A percentile compares a stretch with the other conserved stretches of the same genome.
phyloP scores from a whole-genome alignment of 2,797 vertebrate genomes.

The Pseudomugil gertrudae region DNA sequence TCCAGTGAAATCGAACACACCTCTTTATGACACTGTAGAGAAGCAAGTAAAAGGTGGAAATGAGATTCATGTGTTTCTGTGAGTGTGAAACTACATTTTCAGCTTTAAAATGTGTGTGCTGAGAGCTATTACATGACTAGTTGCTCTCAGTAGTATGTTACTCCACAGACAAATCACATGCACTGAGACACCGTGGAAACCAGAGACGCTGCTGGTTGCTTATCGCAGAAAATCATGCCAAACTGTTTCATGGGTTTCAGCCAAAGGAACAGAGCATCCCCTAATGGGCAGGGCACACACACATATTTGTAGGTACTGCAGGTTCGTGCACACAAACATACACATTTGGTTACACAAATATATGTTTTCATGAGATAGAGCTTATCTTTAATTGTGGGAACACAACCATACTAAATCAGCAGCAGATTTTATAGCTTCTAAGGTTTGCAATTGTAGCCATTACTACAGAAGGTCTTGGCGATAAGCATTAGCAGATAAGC shows the following conservation, averaged over 20 bases:
- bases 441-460: slow-evolving; percentile 45
- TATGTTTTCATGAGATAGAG: slow-evolving; percentile 32
- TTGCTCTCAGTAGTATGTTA: slow-evolving; percentile 13
- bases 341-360: slow-evolving; percentile 8
- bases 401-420: slow-evolving; percentile 41
- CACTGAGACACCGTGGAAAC: slow-evolving; percentile 52
- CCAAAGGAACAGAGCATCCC: slow-evolving; percentile 25
- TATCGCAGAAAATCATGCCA: slow-evolving; percentile 50
- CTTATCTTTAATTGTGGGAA: slow-evolving; percentile 59
- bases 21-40: slow-evolving; percentile 7
- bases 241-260: slow-evolving; percentile 20
- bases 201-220: slow-evolving; percentile 53
- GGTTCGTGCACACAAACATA: slow-evolving; percentile 12
- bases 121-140: slow-evolving; percentile 17
- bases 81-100: slow-evolving; percentile 3
- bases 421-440: slow-evolving; percentile 42
- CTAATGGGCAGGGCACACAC: slow-evolving; percentile 6
- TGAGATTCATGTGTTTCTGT: slow-evolving; percentile 17
- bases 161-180: slow-evolving; percentile 9
- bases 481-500: slow-evolving; percentile 65
- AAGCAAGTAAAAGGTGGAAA: slow-evolving; percentile 27
- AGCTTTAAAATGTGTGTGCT: slow-evolving; percentile 15
- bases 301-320: slow-evolving; percentile 11
- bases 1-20: slow-evolving; percentile 9
- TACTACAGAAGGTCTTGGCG: slow-evolving; percentile 64